These are phyloP conservation scores for Nannoperca obscura DNA, from an alignment of 2,797 vertebrate species.

Conservation along the genomic window DNA sequence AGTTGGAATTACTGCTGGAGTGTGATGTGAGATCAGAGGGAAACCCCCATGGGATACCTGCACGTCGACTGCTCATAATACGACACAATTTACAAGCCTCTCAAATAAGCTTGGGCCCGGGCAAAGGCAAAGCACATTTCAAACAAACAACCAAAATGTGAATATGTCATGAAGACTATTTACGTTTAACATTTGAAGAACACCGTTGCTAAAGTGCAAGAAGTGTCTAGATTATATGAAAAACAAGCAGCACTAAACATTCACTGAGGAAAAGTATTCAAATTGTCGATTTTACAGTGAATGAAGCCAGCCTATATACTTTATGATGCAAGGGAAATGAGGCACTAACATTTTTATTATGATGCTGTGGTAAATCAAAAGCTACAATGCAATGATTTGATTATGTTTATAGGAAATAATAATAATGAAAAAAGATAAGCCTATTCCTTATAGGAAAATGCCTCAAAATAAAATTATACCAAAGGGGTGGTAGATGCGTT, in stretches of 20 bases:
- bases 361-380: conserved; percentile 59
- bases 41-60: conserved; percentile 78
- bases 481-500: conserved; percentile 15
- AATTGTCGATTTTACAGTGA: conserved; percentile 15
- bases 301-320: conserved; percentile 44
- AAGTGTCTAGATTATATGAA: not conserved
- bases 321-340: conserved; percentile 51
- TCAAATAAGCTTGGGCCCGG: conserved; percentile 24
- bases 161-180: conserved; percentile 26
- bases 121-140: conserved; percentile 30
- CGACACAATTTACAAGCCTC: conserved; percentile 52
- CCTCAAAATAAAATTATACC: conserved; percentile 33
- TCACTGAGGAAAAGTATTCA: not conserved
- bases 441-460: conserved; percentile 31
- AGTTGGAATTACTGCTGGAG: conserved; percentile 78
- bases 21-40: conserved; percentile 75
- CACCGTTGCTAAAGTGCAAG: not conserved
- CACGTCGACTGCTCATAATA: conserved; percentile 61
- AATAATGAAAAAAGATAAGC: conserved; percentile 10
- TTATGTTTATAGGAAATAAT: conserved; percentile 40
- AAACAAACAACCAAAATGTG: conserved; percentile 24
- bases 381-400: conserved; percentile 49
- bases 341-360: conserved; percentile 42
- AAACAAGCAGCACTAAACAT: conserved; percentile 4
- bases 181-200: conserved; percentile 1